Conservation (phyloP, 2,113 vertebrate genomes). For the Crocuta crocuta region DNA sequence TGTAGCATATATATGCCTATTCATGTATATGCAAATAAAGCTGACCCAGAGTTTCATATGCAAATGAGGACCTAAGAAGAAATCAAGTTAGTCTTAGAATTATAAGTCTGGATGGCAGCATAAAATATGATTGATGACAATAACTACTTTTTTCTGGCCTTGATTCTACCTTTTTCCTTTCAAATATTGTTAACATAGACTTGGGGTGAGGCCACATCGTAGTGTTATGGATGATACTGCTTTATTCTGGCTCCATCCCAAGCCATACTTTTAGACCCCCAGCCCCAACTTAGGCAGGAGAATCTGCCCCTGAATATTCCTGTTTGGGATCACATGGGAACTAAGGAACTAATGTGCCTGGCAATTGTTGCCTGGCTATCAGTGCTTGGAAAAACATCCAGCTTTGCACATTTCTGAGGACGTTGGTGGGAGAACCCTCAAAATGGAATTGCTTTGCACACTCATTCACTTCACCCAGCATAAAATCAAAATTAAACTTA, state of each 20-base stretch:
- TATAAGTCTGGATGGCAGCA: background rate
- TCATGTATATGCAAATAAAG: background rate
- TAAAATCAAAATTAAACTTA: background rate
- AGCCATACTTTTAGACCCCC: background rate
- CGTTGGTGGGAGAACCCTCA: background rate
- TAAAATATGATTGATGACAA: background rate
- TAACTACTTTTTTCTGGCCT: background rate
- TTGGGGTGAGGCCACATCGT: background rate
- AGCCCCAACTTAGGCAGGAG: background rate
- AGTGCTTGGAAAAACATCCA: background rate
- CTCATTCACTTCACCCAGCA: background rate
- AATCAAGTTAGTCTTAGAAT: background rate
- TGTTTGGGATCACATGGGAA: background rate
- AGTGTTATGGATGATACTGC: background rate
- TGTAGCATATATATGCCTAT: background rate
- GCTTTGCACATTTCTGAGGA: background rate
- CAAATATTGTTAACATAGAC: background rate
- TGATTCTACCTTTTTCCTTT: background rate
- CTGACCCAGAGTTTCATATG: slow-evolving; percentile 7
- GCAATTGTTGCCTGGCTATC: background rate
- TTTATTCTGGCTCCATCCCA: background rate
- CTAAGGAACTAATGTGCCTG: background rate
- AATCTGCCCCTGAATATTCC: background rate
- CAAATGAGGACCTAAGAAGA: background rate
- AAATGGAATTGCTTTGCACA: background rate